Evolutionary conservation across 2,113 vertebrate species (phyloP), one percentile per base, ranked within the genome.

Genomic region (Odontophorus gujanensis): DNA sequence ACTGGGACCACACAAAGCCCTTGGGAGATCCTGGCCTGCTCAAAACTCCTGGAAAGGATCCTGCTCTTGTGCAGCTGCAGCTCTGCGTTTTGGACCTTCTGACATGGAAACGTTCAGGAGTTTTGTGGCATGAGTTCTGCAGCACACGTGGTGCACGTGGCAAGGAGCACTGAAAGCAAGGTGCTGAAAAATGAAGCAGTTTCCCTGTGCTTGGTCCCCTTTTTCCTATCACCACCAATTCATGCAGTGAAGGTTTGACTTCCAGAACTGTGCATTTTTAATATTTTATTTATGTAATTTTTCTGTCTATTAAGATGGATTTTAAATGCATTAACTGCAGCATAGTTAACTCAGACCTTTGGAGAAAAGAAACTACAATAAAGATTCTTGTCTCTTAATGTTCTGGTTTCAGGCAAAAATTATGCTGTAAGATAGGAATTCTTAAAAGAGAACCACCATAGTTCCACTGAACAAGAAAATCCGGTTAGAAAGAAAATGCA

Each of bases 401-500:
- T 95, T 87, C 89, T 67, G 80, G 50, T 93, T 97, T 96, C 90
- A 86, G 89, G 53, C 78, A 93, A 95, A 96, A 96, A 96, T 89
- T 73, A 92, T 95, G 71, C 83, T 82, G 4, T 88, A 94, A 97
- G 97, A 95, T 95, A 97, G 95, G 87, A 97, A 96, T 92, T 88
- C 93, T 97, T 96, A 88, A 96, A 93, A 98, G 93, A 95, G 61
- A n/a, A 18, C 36, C 16, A 28, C 36, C 30, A 63, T 88, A 96
- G 97, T 98, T 97, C 96, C 96, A 97, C 87, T 92, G 97, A 98
- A 98, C 96, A 98, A 97, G 96, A 98, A 98, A 97, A 98, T 97
- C 94, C 96, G 97, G 97, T 97, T 96, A 97, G 96, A 93, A 97
- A 97, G 97, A 92, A 96, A 79, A 95, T 96, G 96, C 93, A 92